phyloP scores from a whole-genome alignment of 2,113 vertebrate genomes.

The Microcebus lehilahytsara region DNA sequence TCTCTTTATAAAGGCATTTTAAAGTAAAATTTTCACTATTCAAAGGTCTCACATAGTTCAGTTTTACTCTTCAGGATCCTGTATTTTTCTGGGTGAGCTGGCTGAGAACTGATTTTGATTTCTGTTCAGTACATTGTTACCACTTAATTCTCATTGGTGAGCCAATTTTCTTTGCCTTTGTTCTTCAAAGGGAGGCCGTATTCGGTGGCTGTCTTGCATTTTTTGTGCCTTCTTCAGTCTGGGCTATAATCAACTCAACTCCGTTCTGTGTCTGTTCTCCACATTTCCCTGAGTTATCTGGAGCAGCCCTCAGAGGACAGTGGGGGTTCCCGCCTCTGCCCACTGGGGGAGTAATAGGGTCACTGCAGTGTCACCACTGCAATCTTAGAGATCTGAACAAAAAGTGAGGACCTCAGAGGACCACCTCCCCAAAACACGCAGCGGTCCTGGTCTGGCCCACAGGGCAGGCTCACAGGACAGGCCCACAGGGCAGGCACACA shows the following conservation, averaged over 20 bases:
- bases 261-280: background rate
- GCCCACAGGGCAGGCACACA: too few species aligned
- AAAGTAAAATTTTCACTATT: constrained; percentile 36
- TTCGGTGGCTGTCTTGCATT: constrained; percentile 10
- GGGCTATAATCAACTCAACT: background rate
- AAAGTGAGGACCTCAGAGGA: background rate
- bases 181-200: constrained; percentile 57
- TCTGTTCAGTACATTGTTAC: constrained; percentile 29
- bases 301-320: background rate
- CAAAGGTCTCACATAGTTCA: constrained; percentile 42
- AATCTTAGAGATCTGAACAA: background rate
- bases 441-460: background rate
- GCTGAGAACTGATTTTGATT: constrained; percentile 57
- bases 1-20: constrained; percentile 45
- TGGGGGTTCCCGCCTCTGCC: background rate
- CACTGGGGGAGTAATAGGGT: background rate
- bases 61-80: constrained; percentile 44
- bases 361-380: background rate
- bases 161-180: constrained; percentile 64
- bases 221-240: background rate
- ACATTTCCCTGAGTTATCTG: background rate
- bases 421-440: background rate
- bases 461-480: background rate
- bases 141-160: constrained; percentile 43
- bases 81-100: constrained; percentile 56